phyloP scores from a whole-genome alignment of 2,113 vertebrate genomes.

The Geothlypis trichas region DNA sequence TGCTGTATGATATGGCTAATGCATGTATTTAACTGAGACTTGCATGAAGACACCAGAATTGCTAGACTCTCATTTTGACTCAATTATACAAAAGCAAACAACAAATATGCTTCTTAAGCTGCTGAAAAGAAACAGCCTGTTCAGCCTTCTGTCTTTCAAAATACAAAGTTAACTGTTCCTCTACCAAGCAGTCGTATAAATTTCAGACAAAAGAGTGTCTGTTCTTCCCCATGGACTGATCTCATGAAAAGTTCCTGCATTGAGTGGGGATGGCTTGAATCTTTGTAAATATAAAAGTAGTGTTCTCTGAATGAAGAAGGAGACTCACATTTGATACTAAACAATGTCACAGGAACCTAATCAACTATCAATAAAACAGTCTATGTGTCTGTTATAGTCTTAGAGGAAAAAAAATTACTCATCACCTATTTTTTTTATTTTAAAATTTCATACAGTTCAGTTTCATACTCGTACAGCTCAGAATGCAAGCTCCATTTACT shows the following conservation, averaged over 20 bases:
- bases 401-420: background rate
- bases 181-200: background rate
- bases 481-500: background rate
- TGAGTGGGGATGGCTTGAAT: background rate
- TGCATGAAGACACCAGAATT: background rate
- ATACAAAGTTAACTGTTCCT: background rate
- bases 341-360: background rate
- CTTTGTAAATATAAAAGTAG: background rate
- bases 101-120: background rate
- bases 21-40: background rate
- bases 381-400: background rate
- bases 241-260: background rate
- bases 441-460: background rate
- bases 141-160: background rate
- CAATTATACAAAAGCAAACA: background rate
- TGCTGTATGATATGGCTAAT: background rate
- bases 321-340: background rate
- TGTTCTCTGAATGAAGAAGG: background rate
- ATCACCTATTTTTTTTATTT: background rate
- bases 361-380: background rate
- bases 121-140: background rate
- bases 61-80: background rate
- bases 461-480: background rate
- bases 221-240: background rate
- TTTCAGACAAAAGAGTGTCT: background rate